Evolutionary conservation across 2,888 invertebrate genomes (phyloP).

Genomic region (Andrena haemorrhoa): DNA sequence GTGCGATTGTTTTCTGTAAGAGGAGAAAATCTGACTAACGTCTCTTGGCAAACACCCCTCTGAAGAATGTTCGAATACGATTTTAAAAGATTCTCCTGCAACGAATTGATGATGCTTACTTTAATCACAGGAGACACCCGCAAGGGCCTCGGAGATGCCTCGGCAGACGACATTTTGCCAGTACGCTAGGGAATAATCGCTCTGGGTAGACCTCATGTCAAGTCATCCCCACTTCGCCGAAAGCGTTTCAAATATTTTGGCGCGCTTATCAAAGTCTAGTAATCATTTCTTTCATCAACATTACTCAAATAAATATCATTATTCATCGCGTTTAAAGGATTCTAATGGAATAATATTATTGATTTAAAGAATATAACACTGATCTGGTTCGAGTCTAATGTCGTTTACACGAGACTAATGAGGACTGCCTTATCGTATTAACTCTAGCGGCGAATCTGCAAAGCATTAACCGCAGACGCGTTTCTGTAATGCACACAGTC

Average conservation of each 20-base stretch:
- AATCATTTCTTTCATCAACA: no score
- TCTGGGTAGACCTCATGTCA: neutral
- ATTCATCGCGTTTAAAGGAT: neutral
- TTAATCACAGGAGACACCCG: slow-evolving; percentile 93
- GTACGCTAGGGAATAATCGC: neutral
- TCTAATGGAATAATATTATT: neutral
- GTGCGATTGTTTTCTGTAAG: neutral
- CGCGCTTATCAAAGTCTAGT: slow-evolving; percentile 5
- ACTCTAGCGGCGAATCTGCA: neutral
- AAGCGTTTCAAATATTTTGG: neutral
- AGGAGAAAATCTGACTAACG: neutral
- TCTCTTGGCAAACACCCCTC: neutral
- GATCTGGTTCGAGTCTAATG: no score
- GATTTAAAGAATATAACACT: no score
- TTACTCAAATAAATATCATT: neutral
- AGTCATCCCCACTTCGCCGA: neutral
- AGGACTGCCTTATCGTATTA: neutral
- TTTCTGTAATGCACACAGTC: neutral
- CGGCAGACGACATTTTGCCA: slow-evolving; percentile 81
- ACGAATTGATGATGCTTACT: slow-evolving; percentile 84
- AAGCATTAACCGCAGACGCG: neutral
- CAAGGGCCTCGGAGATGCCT: slow-evolving; percentile 86
- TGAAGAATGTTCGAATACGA: neutral
- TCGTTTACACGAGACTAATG: no score
- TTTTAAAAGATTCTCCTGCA: neutral